A percentile compares a stretch with the other conserved stretches of the same genome.
phyloP scores from a whole-genome alignment of 2,888 invertebrate species.

The Globia sparganii region DNA sequence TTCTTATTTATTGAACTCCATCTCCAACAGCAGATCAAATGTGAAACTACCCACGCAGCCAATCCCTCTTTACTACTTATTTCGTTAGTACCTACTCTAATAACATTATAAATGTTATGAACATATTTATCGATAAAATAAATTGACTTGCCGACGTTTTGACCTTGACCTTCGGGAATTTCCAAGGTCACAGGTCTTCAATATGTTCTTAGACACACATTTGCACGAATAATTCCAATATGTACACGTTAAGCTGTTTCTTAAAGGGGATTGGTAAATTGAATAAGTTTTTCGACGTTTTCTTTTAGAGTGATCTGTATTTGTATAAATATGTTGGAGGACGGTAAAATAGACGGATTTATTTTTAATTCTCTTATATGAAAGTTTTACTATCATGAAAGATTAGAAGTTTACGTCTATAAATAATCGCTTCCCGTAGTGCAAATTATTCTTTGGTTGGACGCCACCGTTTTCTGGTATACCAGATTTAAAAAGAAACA shows the following conservation, averaged over 20 bases:
- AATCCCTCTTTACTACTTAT: slow-evolving; percentile 15
- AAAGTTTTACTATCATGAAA: background rate
- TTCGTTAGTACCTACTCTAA: slow-evolving; percentile 25
- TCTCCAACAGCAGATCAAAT: background rate
- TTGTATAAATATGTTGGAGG: slow-evolving; percentile 9
- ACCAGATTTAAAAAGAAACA: too few species aligned
- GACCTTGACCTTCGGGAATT: slow-evolving; percentile 18
- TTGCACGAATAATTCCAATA: slow-evolving; percentile 54
- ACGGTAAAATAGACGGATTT: background rate
- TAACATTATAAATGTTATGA: slow-evolving; percentile 43
- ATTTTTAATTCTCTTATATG: background rate
- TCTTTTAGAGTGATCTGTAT: slow-evolving; percentile 32
- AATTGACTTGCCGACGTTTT: slow-evolving; percentile 45
- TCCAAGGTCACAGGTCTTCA: slow-evolving; percentile 39
- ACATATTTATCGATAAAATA: slow-evolving; percentile 58
- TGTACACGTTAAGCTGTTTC: slow-evolving; percentile 43
- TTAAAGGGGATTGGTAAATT: slow-evolving; percentile 42
- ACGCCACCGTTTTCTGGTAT: too few species aligned
- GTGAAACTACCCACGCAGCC: background rate
- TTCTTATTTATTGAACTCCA: background rate
- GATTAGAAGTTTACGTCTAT: background rate
- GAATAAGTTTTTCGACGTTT: slow-evolving; percentile 47
- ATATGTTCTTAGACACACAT: slow-evolving; percentile 52
- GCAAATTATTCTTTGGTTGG: background rate
- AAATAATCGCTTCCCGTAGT: background rate